Conservation (phyloP, 2,888 invertebrate genomes). For the Kryphioiulus occultus region DNA sequence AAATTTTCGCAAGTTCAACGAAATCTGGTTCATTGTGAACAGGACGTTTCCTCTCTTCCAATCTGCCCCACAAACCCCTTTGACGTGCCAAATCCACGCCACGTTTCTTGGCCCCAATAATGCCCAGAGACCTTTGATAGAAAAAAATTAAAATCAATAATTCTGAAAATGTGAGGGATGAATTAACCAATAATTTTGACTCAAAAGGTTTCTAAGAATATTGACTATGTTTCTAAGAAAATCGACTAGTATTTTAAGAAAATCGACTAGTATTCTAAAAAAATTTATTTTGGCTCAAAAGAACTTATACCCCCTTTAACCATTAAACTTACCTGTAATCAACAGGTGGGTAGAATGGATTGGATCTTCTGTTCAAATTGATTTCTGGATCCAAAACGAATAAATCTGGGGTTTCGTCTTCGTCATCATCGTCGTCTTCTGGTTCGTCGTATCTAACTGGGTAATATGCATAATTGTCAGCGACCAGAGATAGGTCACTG, state of each 20-base stretch:
- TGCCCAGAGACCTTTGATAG: slow-evolving; percentile 37
- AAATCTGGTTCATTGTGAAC: slow-evolving; percentile 41
- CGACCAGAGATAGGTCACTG: slow-evolving; percentile 20
- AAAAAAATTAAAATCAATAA: not conserved
- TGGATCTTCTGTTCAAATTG: not conserved
- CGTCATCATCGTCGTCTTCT: not conserved
- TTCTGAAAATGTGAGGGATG: not conserved
- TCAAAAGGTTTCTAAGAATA: not conserved
- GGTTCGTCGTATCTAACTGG: slow-evolving; percentile 23
- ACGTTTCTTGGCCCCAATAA: slow-evolving; percentile 48
- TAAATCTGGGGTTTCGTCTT: slow-evolving; percentile 41
- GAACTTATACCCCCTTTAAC: not conserved
- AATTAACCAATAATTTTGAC: not conserved
- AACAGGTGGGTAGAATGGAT: slow-evolving; percentile 47
- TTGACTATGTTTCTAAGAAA: no score
- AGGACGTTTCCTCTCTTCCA: slow-evolving; percentile 44
- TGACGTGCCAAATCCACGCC: not conserved
- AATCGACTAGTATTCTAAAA: no score
- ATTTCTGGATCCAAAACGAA: slow-evolving; percentile 37
- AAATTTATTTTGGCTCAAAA: no score
- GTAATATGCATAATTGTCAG: slow-evolving; percentile 31
- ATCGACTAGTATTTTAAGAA: no score
- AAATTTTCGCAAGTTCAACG: slow-evolving; percentile 14
- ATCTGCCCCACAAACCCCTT: slow-evolving; percentile 46
- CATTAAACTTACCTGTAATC: slow-evolving; percentile 43